Evolutionary conservation across 2,888 invertebrate genomes (phyloP), one percentile per base, ranked within the genome.

Genomic region (Drosophila mulleri): DNA sequence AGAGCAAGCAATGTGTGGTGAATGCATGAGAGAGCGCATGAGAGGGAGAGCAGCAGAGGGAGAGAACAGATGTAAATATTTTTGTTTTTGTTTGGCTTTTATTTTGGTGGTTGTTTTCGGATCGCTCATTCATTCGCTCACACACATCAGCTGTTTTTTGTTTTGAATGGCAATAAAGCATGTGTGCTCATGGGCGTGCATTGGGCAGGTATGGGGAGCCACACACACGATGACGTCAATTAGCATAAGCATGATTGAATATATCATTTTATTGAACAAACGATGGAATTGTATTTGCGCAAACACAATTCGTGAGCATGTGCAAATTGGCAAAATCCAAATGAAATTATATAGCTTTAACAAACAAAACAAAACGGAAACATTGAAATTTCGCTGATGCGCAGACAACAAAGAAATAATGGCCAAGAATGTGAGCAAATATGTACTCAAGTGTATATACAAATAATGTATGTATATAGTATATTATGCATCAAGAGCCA

Each of bases 131-230:
- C 59, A 61, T 29, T 48, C 56, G 69, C 53, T 66, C 61, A 67
- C 14, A 58, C 14, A 58, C 60, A 77, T 76, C 87, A 88, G 89
- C 87, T 88, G 87, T 88, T 88, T 80, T 87, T 85, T 88, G 87
- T 88, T 88, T 80, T 82, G 83, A 75, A 69, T 54, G n/a, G 75
- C 82, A 74, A 80, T 75, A 69, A 67, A 63, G 50, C 54, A n/a
- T 48, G 42, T 39, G n/a, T 35, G 58, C 50, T 48, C 29, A 39
- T 35, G 54, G 62, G 41, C 8, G 61, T 53, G 56, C 37, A 39
- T 39, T 39, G 44, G 20, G 11, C 9, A 9, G 8, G 8, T 41
- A 3, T 16, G 16, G 18, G 18, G 8, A n/a, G 42, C 18, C 8
- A 42, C 32, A 44, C 32, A 32, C 20, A 72, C 63, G 66, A 78